Conservation (phyloP, 2,797 vertebrate genomes). For the Echeneis naucrates region DNA sequence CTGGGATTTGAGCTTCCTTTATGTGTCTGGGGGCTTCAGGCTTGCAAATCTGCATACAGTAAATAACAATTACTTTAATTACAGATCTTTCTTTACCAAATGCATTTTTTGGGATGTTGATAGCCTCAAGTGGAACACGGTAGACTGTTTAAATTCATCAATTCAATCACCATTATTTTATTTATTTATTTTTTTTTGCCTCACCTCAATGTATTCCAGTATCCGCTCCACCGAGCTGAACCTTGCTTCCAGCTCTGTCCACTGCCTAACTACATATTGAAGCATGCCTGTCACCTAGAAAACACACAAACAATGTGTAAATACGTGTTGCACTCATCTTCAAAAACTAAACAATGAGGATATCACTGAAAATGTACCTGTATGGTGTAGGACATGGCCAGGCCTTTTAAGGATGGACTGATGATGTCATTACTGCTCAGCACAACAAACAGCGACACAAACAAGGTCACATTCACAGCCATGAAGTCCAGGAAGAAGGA, state of each 20-base stretch:
- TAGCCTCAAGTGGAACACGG: background rate
- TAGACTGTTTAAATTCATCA: background rate
- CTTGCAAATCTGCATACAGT: constrained; percentile 74
- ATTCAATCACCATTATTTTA: background rate
- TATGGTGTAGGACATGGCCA: constrained; percentile 87
- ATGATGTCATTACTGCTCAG: constrained; percentile 72
- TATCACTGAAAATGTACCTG: constrained; percentile 77
- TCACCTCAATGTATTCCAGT: constrained; percentile 82
- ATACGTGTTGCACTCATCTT: background rate
- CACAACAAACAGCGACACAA: constrained; percentile 83
- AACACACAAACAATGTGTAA: constrained; percentile 8
- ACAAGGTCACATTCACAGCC: constrained; percentile 72
- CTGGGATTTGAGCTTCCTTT: constrained; percentile 66
- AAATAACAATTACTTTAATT: background rate
- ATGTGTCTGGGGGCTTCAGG: constrained; percentile 78
- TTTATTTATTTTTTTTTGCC: too few relatives aligned
- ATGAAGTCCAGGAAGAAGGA: constrained; percentile 84
- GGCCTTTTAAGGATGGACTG: constrained; percentile 82
- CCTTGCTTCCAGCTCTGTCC: constrained; percentile 85
- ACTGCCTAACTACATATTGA: constrained; percentile 78
- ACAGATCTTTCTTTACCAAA: background rate
- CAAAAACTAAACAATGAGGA: rapidly evolving
- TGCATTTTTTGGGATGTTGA: background rate
- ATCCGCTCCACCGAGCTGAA: constrained; percentile 86
- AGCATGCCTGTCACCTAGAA: constrained; percentile 84